These are phyloP conservation scores for Zaprionus tsacasi DNA, from an alignment of 1,140 invertebrate genomes.

Conservation along the genomic window DNA sequence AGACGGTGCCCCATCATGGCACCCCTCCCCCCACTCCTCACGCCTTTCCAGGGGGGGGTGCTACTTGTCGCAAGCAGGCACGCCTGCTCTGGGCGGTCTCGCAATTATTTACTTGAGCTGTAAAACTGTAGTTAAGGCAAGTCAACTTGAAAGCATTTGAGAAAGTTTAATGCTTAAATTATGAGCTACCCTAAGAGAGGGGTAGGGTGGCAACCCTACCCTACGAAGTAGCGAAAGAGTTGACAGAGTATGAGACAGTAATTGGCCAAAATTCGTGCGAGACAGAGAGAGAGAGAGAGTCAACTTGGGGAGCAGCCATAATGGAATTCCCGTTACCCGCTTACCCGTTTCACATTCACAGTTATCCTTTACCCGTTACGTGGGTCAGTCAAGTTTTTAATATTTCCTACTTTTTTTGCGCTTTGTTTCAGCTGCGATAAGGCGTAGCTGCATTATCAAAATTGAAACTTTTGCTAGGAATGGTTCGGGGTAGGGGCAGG, in stretches of 20 bases:
- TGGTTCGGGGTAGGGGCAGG: no score
- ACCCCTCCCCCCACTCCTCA: not conserved
- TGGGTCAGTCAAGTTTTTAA: constrained; percentile 66
- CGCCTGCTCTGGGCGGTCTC: constrained; percentile 26
- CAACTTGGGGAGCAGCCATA: constrained; percentile 8
- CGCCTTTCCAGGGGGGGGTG: not conserved
- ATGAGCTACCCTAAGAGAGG: constrained; percentile 56
- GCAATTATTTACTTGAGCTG: constrained; percentile 82
- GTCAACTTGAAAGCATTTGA: constrained; percentile 81
- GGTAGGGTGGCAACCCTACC: not conserved
- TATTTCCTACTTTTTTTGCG: not conserved
- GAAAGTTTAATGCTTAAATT: constrained; percentile 82
- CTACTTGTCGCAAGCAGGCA: not conserved
- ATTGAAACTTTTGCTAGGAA: constrained; percentile 65
- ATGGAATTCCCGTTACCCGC: constrained; percentile 1
- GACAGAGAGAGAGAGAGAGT: constrained; percentile 56
- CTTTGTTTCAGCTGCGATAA: constrained; percentile 49
- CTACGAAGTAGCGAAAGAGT: constrained; percentile 53
- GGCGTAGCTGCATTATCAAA: constrained; percentile 70
- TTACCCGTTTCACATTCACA: not conserved
- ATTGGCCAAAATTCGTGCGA: constrained; percentile 76
- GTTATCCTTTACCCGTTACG: not conserved
- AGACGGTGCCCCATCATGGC: not conserved
- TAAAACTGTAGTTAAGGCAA: constrained; percentile 82
- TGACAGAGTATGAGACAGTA: constrained; percentile 82